phyloP scores from a whole-genome alignment of 2,797 vertebrate genomes.

The Gallinago stenura region DNA sequence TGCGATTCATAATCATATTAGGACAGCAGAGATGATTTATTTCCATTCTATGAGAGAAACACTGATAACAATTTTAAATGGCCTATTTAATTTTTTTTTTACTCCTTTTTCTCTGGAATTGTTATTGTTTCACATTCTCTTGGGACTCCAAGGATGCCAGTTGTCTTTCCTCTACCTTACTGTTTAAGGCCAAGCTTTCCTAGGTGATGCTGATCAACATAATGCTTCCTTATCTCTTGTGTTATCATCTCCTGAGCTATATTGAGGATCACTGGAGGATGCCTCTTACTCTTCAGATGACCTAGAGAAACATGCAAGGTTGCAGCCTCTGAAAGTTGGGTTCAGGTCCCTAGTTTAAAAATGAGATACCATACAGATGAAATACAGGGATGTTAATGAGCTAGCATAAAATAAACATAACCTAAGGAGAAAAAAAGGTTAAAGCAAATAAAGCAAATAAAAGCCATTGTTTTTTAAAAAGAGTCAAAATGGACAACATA shows the following conservation, averaged over 20 bases:
- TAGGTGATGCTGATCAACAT: not conserved
- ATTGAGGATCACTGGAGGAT: not conserved
- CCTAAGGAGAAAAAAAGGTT: not conserved
- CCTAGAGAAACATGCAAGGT: not conserved
- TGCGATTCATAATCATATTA: not conserved
- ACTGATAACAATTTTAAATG: not conserved
- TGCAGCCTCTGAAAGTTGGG: not conserved
- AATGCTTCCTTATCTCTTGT: not conserved
- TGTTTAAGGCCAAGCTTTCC: not conserved
- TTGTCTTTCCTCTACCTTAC: not conserved
- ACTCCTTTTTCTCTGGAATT: not conserved
- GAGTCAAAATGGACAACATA: not conserved
- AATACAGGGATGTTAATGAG: not conserved
- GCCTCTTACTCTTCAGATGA: not conserved
- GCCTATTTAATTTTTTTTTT: not conserved
- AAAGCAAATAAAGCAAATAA: not conserved
- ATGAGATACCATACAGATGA: not conserved
- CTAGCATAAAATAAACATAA: not conserved
- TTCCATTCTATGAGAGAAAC: not conserved
- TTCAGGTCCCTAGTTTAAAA: not conserved
- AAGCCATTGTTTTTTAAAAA: accelerated
- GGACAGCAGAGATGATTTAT: not conserved
- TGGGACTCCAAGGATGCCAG: not conserved
- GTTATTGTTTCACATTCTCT: not conserved
- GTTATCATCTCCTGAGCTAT: not conserved